A percentile compares a stretch with the other conserved stretches of the same genome.
phyloP scores from a whole-genome alignment of 2,888 invertebrate species.

The Amphipoea lucens region DNA sequence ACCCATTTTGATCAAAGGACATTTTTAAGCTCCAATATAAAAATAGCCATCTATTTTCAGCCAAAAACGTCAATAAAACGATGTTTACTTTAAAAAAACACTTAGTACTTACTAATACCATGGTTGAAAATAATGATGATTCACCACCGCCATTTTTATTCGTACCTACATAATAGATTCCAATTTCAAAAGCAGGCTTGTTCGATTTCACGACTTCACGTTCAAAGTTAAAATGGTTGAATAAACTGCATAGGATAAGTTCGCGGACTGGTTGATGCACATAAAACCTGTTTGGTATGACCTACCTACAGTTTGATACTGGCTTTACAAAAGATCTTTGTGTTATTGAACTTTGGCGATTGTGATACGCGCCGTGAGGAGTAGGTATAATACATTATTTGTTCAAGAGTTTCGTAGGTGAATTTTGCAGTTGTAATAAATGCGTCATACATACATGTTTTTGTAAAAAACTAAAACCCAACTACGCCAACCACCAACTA shows the following conservation, averaged over 20 bases:
- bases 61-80: not conserved
- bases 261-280: conserved; percentile 41
- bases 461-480: not conserved
- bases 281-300: conserved; percentile 56
- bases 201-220: conserved; percentile 38
- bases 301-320: conserved; percentile 53
- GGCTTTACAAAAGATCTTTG: conserved; percentile 54
- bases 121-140: conserved; percentile 18
- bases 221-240: conserved; percentile 36
- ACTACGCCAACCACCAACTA: not conserved
- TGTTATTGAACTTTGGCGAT: conserved; percentile 61
- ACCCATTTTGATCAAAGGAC: not conserved
- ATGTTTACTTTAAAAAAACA: not conserved
- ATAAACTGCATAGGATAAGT: conserved; percentile 33
- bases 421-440: not conserved
- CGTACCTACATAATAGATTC: not conserved
- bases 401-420: conserved; percentile 10
- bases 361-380: conserved; percentile 26
- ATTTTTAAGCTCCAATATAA: not conserved
- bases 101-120: conserved; percentile 12
- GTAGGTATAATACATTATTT: conserved; percentile 33
- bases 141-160: conserved; percentile 23
- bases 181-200: conserved; percentile 31
- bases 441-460: conserved; percentile 10
- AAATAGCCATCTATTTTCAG: conserved; percentile 14